Percentiles rank a stretch among this genome's conserved stretches.
Conservation (phyloP, 2,797 vertebrate genomes). For the Dendrocincla tyrannina region DNA sequence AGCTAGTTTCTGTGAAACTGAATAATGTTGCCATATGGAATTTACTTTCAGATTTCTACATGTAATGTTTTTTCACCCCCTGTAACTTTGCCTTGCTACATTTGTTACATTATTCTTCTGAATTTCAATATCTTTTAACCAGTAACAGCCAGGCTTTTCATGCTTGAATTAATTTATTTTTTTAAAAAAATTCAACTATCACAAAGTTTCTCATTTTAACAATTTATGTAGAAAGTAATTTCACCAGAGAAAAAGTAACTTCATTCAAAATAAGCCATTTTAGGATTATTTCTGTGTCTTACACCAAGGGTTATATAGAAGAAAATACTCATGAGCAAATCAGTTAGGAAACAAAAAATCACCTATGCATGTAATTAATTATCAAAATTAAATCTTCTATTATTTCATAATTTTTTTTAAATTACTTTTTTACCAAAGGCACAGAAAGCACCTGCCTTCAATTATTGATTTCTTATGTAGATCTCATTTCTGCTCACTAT, state of each 20-base stretch:
- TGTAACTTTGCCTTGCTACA: background rate
- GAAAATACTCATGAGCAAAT: background rate
- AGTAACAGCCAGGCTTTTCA: background rate
- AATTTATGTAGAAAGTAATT: background rate
- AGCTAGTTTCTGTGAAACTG: background rate
- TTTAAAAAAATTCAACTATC: background rate
- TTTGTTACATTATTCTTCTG: background rate
- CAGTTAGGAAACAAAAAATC: background rate
- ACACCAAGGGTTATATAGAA: background rate
- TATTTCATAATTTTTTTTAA: background rate
- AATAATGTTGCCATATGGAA: background rate
- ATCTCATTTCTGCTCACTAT: background rate
- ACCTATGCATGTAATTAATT: background rate
- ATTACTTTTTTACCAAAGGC: background rate
- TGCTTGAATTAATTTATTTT: fast-evolving
- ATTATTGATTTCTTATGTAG: background rate
- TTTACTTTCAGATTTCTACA: background rate
- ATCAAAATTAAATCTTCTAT: background rate
- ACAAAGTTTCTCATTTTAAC: background rate
- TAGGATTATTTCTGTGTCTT: background rate
- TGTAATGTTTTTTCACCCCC: fast-evolving
- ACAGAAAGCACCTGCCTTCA: background rate
- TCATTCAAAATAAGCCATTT: background rate
- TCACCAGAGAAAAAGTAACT: background rate
- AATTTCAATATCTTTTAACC: background rate